phyloP scores from a whole-genome alignment of 2,113 vertebrate genomes.

The Tyto alba region DNA sequence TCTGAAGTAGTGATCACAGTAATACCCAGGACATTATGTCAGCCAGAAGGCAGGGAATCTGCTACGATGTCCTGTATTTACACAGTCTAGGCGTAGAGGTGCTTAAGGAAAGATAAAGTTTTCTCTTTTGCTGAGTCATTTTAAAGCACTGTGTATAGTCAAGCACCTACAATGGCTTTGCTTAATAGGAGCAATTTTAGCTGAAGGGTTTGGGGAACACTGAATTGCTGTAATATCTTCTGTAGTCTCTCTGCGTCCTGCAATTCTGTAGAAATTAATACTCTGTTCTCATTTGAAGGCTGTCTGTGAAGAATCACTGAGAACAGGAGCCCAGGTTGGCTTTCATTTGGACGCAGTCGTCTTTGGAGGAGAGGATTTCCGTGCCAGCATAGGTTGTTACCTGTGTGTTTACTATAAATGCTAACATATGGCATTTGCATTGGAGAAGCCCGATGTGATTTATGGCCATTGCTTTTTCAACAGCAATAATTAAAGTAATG shows the following conservation, averaged over 20 bases:
- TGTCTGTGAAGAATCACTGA: constrained; percentile 85
- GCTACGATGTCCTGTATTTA: neutral
- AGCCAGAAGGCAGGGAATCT: neutral
- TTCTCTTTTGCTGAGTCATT: neutral
- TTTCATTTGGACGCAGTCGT: constrained; percentile 91
- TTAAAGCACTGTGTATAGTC: neutral
- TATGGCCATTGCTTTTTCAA: neutral
- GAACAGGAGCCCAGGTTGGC: constrained; percentile 74
- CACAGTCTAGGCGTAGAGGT: neutral
- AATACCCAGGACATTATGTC: neutral
- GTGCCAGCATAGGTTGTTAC: constrained; percentile 93
- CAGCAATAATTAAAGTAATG: neutral
- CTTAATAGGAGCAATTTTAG: neutral
- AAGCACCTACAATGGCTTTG: neutral
- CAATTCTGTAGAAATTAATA: neutral
- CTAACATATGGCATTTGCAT: neutral
- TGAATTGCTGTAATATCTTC: neutral
- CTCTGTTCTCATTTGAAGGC: constrained; percentile 74
- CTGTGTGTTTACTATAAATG: neutral
- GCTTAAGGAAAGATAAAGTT: neutral
- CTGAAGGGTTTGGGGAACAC: neutral
- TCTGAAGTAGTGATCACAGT: neutral
- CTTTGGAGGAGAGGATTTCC: constrained; percentile 98
- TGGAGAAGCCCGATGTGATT: neutral
- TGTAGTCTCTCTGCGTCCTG: neutral